Evolutionary conservation across 2,797 vertebrate genomes (phyloP), one percentile per base, ranked within the genome.

Genomic region (Acipenser transmontanus): DNA sequence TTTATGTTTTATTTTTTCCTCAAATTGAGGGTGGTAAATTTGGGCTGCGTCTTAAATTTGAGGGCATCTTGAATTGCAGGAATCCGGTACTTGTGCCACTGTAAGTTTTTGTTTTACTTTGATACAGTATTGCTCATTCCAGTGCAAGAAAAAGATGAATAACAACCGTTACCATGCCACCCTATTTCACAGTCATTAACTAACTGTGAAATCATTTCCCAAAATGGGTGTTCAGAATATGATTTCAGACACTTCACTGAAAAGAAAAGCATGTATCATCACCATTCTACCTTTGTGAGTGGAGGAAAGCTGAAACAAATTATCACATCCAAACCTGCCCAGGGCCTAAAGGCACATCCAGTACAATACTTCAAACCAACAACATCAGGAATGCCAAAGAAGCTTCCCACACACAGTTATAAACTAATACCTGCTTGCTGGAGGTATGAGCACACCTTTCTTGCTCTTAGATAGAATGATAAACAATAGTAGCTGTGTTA

Each of bases 261-360:
- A 73, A 73, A 72, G 62, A 66, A 69, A 68, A 71, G 72, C 80
- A 73, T 68, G 69, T 63, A 70, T 63, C 50, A 67, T 78, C 77
- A 73, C 82, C 80, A 77, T 68, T 66, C 5, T 62, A 49, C 70
- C 74, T 68, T 78, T 75, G 77, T 74, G 74, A 72, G 64, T 17
- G 63, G 63, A 70, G 74, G 68, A 79, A 73, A 74, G 64, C 52
- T 12, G 63, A 72, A 71, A 78, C 70, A 74, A 78, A 79, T 68
- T 69, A 77, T 78, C 70, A 77, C 71, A 68, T 73, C 71, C 63
- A 71, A 69, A 66, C 70, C 69, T 66, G 52, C 66, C 67, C 68
- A 10, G 9, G 62, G 69, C 68, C 61, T 54, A 47, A 49, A 65
- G 6, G 68, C 68, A 49, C 66, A 68, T 72, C 20, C 63, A 68